Percentiles rank a stretch among this genome's conserved stretches.
These are phyloP conservation scores for Volucella inflata DNA, from an alignment of 2,888 invertebrate species.

Conservation along the genomic window DNA sequence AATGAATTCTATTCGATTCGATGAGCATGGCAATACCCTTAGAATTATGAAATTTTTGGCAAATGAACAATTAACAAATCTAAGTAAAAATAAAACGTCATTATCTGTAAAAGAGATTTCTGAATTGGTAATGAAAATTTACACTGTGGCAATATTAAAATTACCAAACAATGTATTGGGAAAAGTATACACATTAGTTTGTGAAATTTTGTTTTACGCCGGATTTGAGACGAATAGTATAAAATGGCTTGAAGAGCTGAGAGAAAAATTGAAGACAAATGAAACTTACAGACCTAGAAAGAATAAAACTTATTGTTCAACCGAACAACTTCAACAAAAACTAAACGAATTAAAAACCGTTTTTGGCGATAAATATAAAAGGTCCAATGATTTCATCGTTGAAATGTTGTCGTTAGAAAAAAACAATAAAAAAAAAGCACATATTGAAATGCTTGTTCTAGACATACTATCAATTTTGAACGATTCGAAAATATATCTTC, in stretches of 20 bases:
- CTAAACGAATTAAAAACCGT: neutral
- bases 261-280: slow-evolving; percentile 3
- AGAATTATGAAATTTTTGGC: neutral
- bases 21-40: neutral
- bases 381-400: neutral
- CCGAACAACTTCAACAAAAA: slow-evolving; percentile 9
- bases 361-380: slow-evolving; percentile 1
- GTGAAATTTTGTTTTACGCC: neutral
- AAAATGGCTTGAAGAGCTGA: slow-evolving; percentile 10
- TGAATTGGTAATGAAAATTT: neutral
- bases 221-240: neutral
- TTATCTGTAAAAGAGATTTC: neutral
- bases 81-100: neutral
- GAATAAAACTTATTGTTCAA: neutral
- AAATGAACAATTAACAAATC: neutral
- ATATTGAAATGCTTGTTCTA: slow-evolving; percentile 76
- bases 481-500: slow-evolving; percentile 53
- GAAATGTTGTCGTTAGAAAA: slow-evolving; percentile 22
- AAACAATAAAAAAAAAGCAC: slow-evolving; percentile 51
- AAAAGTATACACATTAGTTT: neutral
- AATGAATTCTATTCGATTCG: neutral
- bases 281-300: neutral
- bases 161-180: neutral
- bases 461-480: slow-evolving; percentile 76
- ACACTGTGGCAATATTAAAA: too few species aligned